Evolutionary conservation across 1,140 invertebrate species (phyloP).

Genomic region (Drosophila melanica): DNA sequence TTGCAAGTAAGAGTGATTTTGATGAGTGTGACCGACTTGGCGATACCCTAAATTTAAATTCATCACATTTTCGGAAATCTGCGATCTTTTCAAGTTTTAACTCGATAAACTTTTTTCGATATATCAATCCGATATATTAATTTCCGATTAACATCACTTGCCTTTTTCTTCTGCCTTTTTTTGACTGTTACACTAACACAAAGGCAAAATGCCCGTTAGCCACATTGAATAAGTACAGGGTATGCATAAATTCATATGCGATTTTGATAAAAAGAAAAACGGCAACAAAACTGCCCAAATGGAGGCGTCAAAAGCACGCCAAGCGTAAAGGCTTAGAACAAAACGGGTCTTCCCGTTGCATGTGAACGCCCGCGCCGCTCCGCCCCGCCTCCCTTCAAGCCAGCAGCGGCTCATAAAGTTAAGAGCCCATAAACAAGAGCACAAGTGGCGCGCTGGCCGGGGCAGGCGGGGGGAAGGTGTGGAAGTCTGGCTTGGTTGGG

Average conservation of each 20-base stretch:
- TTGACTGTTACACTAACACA: too few relatives aligned
- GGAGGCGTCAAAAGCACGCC: neutral
- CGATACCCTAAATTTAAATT: neutral
- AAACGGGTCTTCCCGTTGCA: conserved; percentile 22
- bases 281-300: neutral
- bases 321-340: conserved; percentile 17
- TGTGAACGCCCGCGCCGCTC: neutral
- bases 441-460: neutral
- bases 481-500: neutral
- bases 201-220: too few relatives aligned
- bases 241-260: too few relatives aligned
- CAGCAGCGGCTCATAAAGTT: conserved; percentile 19
- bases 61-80: too few relatives aligned
- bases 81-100: too few relatives aligned
- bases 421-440: conserved; percentile 15
- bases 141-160: too few relatives aligned
- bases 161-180: too few relatives aligned
- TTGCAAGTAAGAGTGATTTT: too few relatives aligned
- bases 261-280: neutral
- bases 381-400: neutral
- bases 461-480: neutral
- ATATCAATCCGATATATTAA: too few relatives aligned
- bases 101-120: too few relatives aligned
- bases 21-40: too few relatives aligned
- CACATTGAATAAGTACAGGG: too few relatives aligned